Evolutionary conservation across 2,888 invertebrate species (phyloP).

Genomic region (Nomada goodeniana): DNA sequence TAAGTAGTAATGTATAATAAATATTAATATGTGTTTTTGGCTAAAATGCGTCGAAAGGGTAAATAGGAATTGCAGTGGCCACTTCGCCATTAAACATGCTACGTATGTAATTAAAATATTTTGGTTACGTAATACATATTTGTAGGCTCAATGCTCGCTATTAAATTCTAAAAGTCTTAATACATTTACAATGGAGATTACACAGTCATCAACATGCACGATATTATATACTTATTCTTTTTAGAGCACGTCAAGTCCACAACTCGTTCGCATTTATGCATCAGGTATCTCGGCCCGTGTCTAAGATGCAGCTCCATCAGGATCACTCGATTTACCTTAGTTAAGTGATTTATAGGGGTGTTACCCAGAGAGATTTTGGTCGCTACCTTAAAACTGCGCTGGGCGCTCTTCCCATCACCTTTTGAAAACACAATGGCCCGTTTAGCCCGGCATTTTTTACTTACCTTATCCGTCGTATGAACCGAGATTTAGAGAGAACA

Average conservation of each 20-base stretch:
- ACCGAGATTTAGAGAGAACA: conserved; percentile 54
- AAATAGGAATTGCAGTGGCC: too few species aligned
- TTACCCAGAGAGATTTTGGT: conserved; percentile 58
- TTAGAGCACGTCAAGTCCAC: background rate
- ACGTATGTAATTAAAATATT: too few species aligned
- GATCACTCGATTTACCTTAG: conserved; percentile 61
- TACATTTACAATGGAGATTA: too few species aligned
- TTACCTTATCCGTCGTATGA: conserved; percentile 48
- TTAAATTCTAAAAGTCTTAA: too few species aligned
- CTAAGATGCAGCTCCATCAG: conserved; percentile 55
- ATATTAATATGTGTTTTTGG: too few species aligned
- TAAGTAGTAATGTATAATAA: too few species aligned
- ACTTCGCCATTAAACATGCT: too few species aligned
- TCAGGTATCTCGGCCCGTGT: conserved; percentile 37
- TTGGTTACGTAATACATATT: too few species aligned
- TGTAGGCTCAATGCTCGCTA: too few species aligned
- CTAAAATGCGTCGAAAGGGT: too few species aligned
- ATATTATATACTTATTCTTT: too few species aligned
- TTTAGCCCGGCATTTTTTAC: conserved; percentile 58
- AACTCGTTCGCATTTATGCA: conserved; percentile 6
- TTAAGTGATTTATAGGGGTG: conserved; percentile 68
- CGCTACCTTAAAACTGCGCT: conserved; percentile 31
- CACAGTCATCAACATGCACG: too few species aligned
- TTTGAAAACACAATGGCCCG: conserved; percentile 35
- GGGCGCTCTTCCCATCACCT: conserved; percentile 32